Base-by-base conservation (phyloP, 2,113 vertebrate species). In the Pomatorhinus ruficollis region DNA sequence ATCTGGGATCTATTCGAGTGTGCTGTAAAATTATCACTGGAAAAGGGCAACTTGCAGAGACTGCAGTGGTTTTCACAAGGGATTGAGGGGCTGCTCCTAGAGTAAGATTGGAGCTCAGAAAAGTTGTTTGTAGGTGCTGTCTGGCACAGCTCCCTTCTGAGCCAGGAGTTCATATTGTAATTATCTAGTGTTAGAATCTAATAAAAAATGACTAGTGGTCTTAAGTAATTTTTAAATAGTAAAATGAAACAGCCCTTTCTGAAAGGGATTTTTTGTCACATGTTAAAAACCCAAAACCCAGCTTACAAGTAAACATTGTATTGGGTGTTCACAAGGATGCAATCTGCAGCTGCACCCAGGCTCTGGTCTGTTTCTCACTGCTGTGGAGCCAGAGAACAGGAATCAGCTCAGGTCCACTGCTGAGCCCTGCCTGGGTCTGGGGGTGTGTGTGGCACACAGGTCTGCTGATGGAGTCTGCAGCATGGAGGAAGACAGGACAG, bases 231-330 rank as follows among this genome's bases (percentile, higher is more conserved):
- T 89, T 76, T 20, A 12, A 89, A 65, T 18, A 50, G 33, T 45
- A 50, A 86, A 83, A 54, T 47, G 59, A 59, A 83, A 19, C 39
- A 69, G 44, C 11, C 54, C 14, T 54, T 74, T 40, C 60, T 65
- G 50, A 84, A 72, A 35, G n/a, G 24, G 12, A 13, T 19, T 37
- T 27, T 57, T 27, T 59, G 35, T 64, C 17, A 24, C 4, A 54
- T 0, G 5, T 5, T 3, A 52, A 71, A 69, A 44, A 17, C 0
- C 0, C 39, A 9, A 82, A 89, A 23, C 8, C 35, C 54, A 75
- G 14, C 16, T 15, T 30, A 44, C 21, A 17, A 54, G 11, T 47
- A 75, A 89, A 54, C 30, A 15, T 8, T 39, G 27, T 27, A 11
- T 13, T 59, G 63, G 16, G 21, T 68, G 49, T 39, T 35, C 4